Evolutionary conservation across 2,888 invertebrate genomes (phyloP), one percentile per base, ranked within the genome.

Genomic region (Protula sp.): DNA sequence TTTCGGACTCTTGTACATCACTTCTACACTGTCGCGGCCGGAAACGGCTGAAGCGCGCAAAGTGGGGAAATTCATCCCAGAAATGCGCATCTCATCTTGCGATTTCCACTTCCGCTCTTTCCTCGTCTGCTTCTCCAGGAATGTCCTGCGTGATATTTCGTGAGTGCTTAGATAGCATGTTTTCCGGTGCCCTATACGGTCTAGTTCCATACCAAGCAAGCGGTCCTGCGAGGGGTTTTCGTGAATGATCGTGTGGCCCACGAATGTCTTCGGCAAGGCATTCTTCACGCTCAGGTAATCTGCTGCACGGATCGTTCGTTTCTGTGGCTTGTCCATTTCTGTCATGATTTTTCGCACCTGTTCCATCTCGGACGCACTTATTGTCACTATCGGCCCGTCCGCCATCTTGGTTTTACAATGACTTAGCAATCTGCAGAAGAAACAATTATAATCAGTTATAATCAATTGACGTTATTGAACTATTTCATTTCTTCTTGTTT

Each of bases 171-270:
- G 5, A 50, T 50, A 50, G 14, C 28, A 26, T 22, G 9, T 55
- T 56, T 70, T 65, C 29, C 72, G 62, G 56, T 59, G 63, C 27
- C 64, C 61, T 38, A 75, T 61, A 30, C 67, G 65, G 19, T 64
- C 60, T 60, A 73, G 61, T 28, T 67, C 69, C 66, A 72, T 72
- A 27, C 66, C 66, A 4, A 76, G 67, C 55, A 74, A 73, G 9
- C 74, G 66, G 38, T 70, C 71, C 58, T 74, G 73, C 54, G 72
- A 73, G 19, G 69, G 67, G 60, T 76, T 75, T 59, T 75, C 74
- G 64, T 74, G 58, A 22, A 64, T 63, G 27, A 76, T 74, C 22
- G 74, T 68, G 56, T 73, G 72, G 24, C 70, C 70, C 28, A 76
- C 66, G 9, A 70, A 62, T 0, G 75, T 74, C 55, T 74, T 75